Evolutionary conservation across 1,140 invertebrate genomes (phyloP).

Genomic region (Asobara japonica): DNA sequence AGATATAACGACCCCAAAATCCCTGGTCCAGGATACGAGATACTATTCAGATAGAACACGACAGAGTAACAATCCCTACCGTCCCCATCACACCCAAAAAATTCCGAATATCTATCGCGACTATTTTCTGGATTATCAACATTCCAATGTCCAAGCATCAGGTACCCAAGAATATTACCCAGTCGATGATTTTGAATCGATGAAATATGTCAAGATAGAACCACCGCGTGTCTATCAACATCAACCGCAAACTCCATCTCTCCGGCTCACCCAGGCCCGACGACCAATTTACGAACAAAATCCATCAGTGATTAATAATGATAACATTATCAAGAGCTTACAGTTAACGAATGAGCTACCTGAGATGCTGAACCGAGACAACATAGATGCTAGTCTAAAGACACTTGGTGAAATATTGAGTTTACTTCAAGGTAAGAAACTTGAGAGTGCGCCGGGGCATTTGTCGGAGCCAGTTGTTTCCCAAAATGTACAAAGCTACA

Average conservation of each 20-base stretch:
- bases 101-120: slow-evolving; percentile 36
- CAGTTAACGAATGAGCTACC: slow-evolving; percentile 79
- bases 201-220: slow-evolving; percentile 44
- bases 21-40: slow-evolving; percentile 38
- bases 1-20: slow-evolving; percentile 34
- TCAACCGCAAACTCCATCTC: slow-evolving; percentile 33
- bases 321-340: slow-evolving; percentile 67
- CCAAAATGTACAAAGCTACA: slow-evolving; percentile 37
- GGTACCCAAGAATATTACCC: slow-evolving; percentile 30
- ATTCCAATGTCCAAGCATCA: slow-evolving; percentile 21
- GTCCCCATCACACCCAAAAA: slow-evolving; percentile 40
- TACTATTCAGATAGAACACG: slow-evolving; percentile 49
- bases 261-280: neutral
- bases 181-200: slow-evolving; percentile 48
- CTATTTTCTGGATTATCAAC: slow-evolving; percentile 47
- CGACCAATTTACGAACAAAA: slow-evolving; percentile 56
- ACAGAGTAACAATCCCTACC: slow-evolving; percentile 34
- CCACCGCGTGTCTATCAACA: slow-evolving; percentile 24
- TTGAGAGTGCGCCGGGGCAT: slow-evolving; percentile 22
- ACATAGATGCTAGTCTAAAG: slow-evolving; percentile 80
- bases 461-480: neutral
- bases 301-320: slow-evolving; percentile 39
- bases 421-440: slow-evolving; percentile 66
- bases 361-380: slow-evolving; percentile 77
- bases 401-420: slow-evolving; percentile 78